Conservation (phyloP, 1,140 invertebrate species). For the Ceratosolen solmsi region DNA sequence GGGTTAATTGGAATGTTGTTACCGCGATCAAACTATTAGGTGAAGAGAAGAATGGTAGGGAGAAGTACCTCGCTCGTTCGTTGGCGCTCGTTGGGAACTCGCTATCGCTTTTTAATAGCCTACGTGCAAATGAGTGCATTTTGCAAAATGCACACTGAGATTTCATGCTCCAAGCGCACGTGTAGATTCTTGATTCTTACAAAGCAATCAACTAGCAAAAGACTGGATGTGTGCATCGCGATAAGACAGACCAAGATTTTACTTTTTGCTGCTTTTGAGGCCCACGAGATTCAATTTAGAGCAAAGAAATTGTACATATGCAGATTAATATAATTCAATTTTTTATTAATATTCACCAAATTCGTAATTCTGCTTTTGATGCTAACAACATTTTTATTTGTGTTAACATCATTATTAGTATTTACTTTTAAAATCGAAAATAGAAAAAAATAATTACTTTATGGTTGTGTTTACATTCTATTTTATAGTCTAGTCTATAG, state of each 20-base stretch:
- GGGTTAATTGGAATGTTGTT: constrained; percentile 66
- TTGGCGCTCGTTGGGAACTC: neutral
- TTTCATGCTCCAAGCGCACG: constrained; percentile 1
- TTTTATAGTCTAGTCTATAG: too few species aligned
- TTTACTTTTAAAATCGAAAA: too few species aligned
- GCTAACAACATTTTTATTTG: too few species aligned
- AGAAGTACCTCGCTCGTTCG: neutral
- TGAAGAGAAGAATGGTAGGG: neutral
- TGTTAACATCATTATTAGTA: too few species aligned
- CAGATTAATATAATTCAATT: too few species aligned
- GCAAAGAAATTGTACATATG: neutral
- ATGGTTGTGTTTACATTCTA: too few species aligned
- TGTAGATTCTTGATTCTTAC: constrained; percentile 19
- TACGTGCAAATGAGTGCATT: constrained; percentile 36
- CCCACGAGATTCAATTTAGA: neutral
- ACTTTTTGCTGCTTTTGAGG: neutral
- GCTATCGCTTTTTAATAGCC: constrained; percentile 43
- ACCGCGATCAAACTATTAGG: constrained; percentile 66
- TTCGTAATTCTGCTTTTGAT: too few species aligned
- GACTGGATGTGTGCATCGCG: neutral
- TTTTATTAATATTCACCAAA: too few species aligned
- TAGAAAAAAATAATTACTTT: too few species aligned
- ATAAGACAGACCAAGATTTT: neutral
- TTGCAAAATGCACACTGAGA: constrained; percentile 22
- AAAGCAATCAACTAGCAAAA: constrained; percentile 38